Conservation (phyloP, 2,797 vertebrate genomes). For the Tokudaia muenninki region DNA sequence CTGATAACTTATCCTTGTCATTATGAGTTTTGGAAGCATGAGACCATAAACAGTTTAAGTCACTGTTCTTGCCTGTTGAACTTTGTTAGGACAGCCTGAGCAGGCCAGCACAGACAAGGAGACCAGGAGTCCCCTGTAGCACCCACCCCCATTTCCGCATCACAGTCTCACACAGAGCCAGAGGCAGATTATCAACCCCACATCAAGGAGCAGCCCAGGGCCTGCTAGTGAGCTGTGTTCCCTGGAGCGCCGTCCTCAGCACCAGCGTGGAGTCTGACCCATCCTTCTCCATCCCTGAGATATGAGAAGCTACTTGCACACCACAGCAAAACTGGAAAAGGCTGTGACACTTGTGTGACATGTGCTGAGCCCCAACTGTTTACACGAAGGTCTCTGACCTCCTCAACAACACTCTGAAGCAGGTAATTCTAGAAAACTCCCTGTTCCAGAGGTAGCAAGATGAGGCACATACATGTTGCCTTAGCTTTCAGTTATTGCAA, state of each 20-base stretch:
- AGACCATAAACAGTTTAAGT: neutral
- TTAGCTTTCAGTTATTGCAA: neutral
- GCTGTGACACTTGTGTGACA: neutral
- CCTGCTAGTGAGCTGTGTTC: neutral
- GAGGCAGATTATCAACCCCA: neutral
- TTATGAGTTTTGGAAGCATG: neutral
- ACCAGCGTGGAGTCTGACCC: neutral
- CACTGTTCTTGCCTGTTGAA: neutral
- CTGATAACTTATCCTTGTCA: neutral
- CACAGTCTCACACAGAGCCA: neutral
- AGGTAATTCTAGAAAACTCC: neutral
- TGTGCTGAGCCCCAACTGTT: accelerated
- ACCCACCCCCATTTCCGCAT: neutral
- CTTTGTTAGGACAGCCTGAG: neutral
- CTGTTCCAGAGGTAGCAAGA: neutral
- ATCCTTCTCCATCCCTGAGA: neutral
- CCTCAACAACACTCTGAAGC: neutral
- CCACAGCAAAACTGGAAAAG: neutral
- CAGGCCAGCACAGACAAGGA: neutral
- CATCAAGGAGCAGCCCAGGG: neutral
- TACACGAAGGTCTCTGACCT: neutral
- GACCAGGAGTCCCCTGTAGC: neutral
- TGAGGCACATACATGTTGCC: neutral
- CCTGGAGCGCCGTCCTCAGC: neutral
- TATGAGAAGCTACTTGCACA: neutral